A percentile compares a stretch with the other conserved stretches of the same genome.
phyloP scores from a whole-genome alignment of 2,888 invertebrate genomes.

The Ormyrus rosae region DNA sequence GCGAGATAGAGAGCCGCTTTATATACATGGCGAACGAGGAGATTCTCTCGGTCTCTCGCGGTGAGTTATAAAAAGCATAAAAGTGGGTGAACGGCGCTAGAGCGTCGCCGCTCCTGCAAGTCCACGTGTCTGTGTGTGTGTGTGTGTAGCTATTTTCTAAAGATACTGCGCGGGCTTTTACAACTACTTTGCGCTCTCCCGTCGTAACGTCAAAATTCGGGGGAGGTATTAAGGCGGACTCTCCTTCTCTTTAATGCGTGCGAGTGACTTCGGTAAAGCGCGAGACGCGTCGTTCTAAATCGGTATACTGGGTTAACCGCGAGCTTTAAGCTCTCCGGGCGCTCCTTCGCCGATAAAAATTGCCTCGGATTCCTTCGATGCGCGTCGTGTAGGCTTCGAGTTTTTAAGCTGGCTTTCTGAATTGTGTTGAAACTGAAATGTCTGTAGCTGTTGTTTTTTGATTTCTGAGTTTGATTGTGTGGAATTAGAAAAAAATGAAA shows the following conservation, averaged over 20 bases:
- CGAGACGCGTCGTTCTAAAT: slow-evolving; percentile 21
- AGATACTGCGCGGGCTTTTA: slow-evolving; percentile 13
- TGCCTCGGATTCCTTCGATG: too few relatives aligned
- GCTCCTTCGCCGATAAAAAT: too few relatives aligned
- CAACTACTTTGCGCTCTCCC: slow-evolving; percentile 4
- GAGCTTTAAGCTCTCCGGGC: not conserved
- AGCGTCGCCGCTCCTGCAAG: not conserved
- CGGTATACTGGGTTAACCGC: slow-evolving; percentile 38
- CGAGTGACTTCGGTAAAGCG: not conserved
- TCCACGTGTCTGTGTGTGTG: not conserved
- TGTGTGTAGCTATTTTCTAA: not conserved
- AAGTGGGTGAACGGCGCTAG: slow-evolving; percentile 30
- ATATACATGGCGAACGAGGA: not conserved
- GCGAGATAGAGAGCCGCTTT: too few relatives aligned
- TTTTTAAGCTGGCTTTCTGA: too few relatives aligned
- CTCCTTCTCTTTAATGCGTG: not conserved
- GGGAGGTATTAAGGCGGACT: slow-evolving; percentile 4
- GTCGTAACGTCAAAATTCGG: slow-evolving; percentile 30
- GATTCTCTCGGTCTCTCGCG: not conserved
- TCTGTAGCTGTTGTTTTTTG: too few relatives aligned
- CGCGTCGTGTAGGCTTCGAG: too few relatives aligned
- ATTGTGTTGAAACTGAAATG: too few relatives aligned
- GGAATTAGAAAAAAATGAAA: too few relatives aligned
- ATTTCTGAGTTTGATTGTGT: too few relatives aligned
- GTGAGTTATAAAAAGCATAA: slow-evolving; percentile 29